Base-by-base conservation (phyloP, 2,797 vertebrate species). In the Urophycis tenuis region DNA sequence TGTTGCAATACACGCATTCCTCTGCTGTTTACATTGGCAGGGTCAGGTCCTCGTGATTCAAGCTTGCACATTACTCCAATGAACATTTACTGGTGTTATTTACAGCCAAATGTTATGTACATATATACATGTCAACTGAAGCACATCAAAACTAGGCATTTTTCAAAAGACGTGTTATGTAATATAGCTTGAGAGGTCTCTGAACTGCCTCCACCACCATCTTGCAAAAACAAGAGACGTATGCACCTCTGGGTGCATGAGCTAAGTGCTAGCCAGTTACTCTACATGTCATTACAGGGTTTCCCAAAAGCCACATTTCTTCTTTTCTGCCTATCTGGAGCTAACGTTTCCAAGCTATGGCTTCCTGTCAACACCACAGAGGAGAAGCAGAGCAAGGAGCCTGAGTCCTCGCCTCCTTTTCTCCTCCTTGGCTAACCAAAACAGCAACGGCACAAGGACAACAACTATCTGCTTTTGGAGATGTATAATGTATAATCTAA, bases 341-440 rank as follows among this genome's bases (percentile, higher is more conserved):
- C 81, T 80, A 69, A n/a, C 31, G 77, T 86, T 82, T 87, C 88
- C 85, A 85, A 84, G 84, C 80, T 35, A 74, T 75, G 81, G 79
- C 79, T 86, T 88, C 81, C 82, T 80, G 71, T 79, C 73, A 32
- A 30, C 53, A 25, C 85, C 79, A 33, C 53, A 85, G 77, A 86
- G 73, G 45, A 84, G 84, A 60, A 86, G 74, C 67, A 79, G 34
- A 72, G 80, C 22, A 77, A 77, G 82, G 49, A 82, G 83, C 79
- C 33, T 35, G 72, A 81, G 31, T 72, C 67, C 75, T 82, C 77
- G 79, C 72, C 74, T 74, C 80, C 33, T 8, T n/a, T 64, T 9
- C 53, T 53, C 2, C 49, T 8, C 53, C n/a, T 64, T 1, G 22
- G n/a, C 2, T 64, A 72, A 72, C 73, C 80, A 74, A 80, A 81